Base-by-base conservation (phyloP, 2,797 vertebrate species). In the Rhinogobio ventralis region DNA sequence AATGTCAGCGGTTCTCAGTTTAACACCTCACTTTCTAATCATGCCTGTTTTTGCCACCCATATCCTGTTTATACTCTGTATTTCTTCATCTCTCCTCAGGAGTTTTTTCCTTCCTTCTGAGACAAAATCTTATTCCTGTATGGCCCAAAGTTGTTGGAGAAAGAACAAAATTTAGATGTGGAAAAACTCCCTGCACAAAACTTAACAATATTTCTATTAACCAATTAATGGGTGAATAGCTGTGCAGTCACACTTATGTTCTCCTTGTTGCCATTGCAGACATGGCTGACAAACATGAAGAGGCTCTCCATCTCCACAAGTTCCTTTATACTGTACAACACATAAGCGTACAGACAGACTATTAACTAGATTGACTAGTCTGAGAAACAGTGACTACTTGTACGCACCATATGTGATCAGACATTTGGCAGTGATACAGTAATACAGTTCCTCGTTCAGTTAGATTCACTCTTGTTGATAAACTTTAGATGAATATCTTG, bases 41-140 rank as follows among this genome's bases (percentile, higher is more conserved):
- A 1, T n/a, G 42, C 9, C 55, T 13, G 25, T 19, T 46, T 73
- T 62, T 82, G 69, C 53, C 13, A 73, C 72, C 39, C 42, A 19
- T 55, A 25, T n/a, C n/a, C n/a, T 51, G 69, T 49, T 51, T 64
- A 64, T 64, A 42, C 9, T 36, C 20, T 1, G 3, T 75, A 55
- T 66, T 82, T n/a, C 72, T 30, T 85, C 64, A 71, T 49, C 28
- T 51, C 51, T 71, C 20, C 57, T 30, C 9, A 11, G 33, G 28
- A 45, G 42, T 66, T 62, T 73, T 25, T 30, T 39, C n/a, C 19
- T 60, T 66, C 39, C 57, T 69, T 76, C 36, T 64, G 8, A 64
- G 5, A 45, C 53, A 62, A 71, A 82, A 46, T 25, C 20, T 51
- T 42, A 36, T 69, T 45, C 19, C 36, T 73, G 57, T 7, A 23